Percentiles rank a stretch among this genome's conserved stretches.
These are phyloP conservation scores for Busseola fusca DNA, from an alignment of 2,888 invertebrate species.

Conservation along the genomic window DNA sequence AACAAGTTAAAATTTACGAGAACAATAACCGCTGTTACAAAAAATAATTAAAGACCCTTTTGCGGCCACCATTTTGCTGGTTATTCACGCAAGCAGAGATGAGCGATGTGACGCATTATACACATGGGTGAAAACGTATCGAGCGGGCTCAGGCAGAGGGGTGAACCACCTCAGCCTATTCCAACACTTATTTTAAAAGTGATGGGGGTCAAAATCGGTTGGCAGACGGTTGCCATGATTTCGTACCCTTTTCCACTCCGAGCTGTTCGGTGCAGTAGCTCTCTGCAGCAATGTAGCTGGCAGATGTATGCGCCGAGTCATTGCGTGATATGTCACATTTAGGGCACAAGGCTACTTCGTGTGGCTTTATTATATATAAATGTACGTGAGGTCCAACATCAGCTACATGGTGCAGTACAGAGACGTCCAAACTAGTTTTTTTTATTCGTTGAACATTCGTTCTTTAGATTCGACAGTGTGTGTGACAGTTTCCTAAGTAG, in stretches of 20 bases:
- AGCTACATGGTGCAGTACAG: not conserved
- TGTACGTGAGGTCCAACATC: not conserved
- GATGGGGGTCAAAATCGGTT: conserved; percentile 20
- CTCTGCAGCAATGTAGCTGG: conserved; percentile 50
- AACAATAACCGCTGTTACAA: conserved; percentile 2
- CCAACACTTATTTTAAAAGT: conserved; percentile 9
- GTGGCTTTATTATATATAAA: conserved; percentile 14
- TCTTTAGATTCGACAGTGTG: not conserved
- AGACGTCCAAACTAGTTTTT: not conserved
- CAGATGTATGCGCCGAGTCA: conserved; percentile 26
- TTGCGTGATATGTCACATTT: conserved; percentile 10
- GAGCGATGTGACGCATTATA: conserved; percentile 49
- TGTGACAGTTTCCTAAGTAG: not conserved
- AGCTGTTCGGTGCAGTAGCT: conserved; percentile 30
- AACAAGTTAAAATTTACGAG: not conserved
- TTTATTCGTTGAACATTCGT: not conserved
- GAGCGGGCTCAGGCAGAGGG: conserved; percentile 38
- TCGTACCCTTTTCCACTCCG: conserved; percentile 26
- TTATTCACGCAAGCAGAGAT: conserved; percentile 59
- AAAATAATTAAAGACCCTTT: conserved; percentile 2
- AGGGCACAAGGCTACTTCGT: conserved; percentile 1
- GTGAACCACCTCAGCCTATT: conserved; percentile 10
- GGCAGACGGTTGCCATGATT: not conserved
- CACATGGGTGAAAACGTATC: conserved; percentile 52
- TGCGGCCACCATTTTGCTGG: conserved; percentile 45